Percentiles rank a stretch among this genome's conserved stretches.
Evolutionary conservation across 2,113 vertebrate species (phyloP).

Genomic region (Hymenochirus boettgeri): DNA sequence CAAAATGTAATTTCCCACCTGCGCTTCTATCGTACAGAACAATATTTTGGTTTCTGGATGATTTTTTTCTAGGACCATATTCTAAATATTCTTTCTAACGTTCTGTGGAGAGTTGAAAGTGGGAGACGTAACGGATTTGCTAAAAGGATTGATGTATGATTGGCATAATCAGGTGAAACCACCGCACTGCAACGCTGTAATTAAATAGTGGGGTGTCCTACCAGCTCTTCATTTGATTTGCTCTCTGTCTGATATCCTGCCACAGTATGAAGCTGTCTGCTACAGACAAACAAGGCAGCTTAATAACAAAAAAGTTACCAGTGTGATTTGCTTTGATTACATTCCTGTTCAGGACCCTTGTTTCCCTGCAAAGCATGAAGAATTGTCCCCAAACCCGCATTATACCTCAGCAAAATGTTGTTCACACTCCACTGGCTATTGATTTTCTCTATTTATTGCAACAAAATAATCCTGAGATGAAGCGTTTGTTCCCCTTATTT

Average conservation of each 20-base stretch:
- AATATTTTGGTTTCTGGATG: neutral
- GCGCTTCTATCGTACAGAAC: neutral
- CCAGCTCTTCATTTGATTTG: slow-evolving; percentile 60
- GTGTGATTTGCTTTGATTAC: slow-evolving; percentile 79
- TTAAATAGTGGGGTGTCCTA: slow-evolving; percentile 50
- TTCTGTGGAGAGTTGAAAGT: slow-evolving; percentile 45
- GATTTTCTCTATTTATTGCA: slow-evolving; percentile 98
- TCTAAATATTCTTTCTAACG: slow-evolving; percentile 39
- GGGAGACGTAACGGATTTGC: slow-evolving; percentile 50
- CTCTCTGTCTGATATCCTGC: slow-evolving; percentile 69
- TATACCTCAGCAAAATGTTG: slow-evolving; percentile 86
- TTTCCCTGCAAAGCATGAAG: slow-evolving; percentile 80
- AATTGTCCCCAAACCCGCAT: slow-evolving; percentile 80
- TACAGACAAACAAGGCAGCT: slow-evolving; percentile 65
- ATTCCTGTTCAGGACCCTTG: slow-evolving; percentile 73
- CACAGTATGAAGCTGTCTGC: slow-evolving; percentile 61
- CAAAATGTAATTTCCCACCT: slow-evolving; percentile 1
- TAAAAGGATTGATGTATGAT: slow-evolving; percentile 48
- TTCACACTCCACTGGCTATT: slow-evolving; percentile 97
- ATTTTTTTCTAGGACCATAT: slow-evolving; percentile 27
- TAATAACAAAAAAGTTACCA: slow-evolving; percentile 63
- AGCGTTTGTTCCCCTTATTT: slow-evolving; percentile 89
- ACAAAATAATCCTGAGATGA: slow-evolving; percentile 92
- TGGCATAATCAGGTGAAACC: slow-evolving; percentile 49
- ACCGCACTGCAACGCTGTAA: slow-evolving; percentile 48